Conservation (phyloP, 2,113 vertebrate genomes). For the Mirounga angustirostris region DNA sequence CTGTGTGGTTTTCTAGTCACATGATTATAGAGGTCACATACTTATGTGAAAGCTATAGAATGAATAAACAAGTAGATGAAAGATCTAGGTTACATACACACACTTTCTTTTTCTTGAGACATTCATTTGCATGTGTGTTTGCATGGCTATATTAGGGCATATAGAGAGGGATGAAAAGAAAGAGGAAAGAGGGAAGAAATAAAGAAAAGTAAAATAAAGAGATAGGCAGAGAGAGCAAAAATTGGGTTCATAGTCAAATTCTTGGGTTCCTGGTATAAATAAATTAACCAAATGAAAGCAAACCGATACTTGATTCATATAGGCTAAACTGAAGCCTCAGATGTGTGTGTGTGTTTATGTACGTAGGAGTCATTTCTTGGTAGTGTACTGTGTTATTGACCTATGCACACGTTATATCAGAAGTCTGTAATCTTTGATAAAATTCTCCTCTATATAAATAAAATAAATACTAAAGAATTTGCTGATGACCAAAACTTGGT, state of each 20-base stretch:
- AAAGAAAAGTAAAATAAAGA: not conserved
- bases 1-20: conserved; percentile 65
- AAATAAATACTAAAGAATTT: conserved; percentile 78
- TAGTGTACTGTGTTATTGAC: conserved; percentile 75
- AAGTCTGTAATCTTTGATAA: conserved; percentile 78
- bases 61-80: conserved; percentile 65
- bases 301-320: conserved; percentile 84
- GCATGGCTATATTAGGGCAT: not conserved
- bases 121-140: conserved; percentile 31
- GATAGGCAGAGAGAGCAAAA: conserved; percentile 34
- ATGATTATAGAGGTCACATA: conserved; percentile 53
- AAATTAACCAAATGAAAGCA: conserved; percentile 84
- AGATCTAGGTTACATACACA: conserved; percentile 34
- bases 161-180: not conserved
- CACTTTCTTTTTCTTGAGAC: conserved; percentile 8
- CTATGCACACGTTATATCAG: conserved; percentile 70
- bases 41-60: conserved; percentile 57
- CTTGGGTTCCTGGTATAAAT: conserved; percentile 62
- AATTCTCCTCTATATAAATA: conserved; percentile 76
- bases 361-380: conserved; percentile 73
- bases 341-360: not conserved
- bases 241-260: conserved; percentile 63
- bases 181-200: not conserved
- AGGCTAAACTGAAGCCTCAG: conserved; percentile 66
- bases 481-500: conserved; percentile 66